These are phyloP conservation scores for Euzetes globulus DNA, from an alignment of 2,888 invertebrate genomes.

Conservation along the genomic window DNA sequence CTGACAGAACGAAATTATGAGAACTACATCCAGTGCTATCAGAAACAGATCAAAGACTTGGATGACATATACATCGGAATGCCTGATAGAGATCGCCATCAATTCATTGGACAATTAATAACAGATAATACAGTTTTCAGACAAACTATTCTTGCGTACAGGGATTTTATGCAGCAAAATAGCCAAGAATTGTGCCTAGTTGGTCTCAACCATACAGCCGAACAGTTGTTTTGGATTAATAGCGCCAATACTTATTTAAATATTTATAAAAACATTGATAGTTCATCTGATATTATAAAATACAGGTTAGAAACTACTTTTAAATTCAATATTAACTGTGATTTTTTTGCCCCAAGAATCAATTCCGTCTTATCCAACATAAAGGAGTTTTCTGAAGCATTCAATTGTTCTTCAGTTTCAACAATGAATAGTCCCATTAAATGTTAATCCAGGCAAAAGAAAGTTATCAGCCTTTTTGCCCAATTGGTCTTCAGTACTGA, in stretches of 20 bases:
- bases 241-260: neutral
- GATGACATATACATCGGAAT: neutral
- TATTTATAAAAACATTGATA: neutral
- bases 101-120: neutral
- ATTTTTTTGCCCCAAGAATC: slow-evolving; percentile 30
- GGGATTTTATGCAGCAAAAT: neutral
- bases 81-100: neutral
- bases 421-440: slow-evolving; percentile 32
- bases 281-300: neutral
- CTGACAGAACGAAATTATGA: neutral
- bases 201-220: neutral
- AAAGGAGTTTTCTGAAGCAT: slow-evolving; percentile 38
- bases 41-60: neutral
- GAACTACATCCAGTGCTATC: neutral
- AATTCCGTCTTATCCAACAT: slow-evolving; percentile 36
- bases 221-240: slow-evolving; percentile 13
- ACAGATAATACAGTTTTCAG: neutral
- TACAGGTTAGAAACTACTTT: neutral
- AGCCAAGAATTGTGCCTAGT: neutral
- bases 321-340: neutral
- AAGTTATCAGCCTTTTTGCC: neutral
- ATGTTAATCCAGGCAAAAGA: slow-evolving; percentile 28
- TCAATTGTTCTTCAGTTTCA: slow-evolving; percentile 33
- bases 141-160: neutral
- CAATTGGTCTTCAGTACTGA: too few relatives aligned